These are phyloP conservation scores for Apantesis nais DNA, from an alignment of 2,888 invertebrate genomes.

Conservation along the genomic window DNA sequence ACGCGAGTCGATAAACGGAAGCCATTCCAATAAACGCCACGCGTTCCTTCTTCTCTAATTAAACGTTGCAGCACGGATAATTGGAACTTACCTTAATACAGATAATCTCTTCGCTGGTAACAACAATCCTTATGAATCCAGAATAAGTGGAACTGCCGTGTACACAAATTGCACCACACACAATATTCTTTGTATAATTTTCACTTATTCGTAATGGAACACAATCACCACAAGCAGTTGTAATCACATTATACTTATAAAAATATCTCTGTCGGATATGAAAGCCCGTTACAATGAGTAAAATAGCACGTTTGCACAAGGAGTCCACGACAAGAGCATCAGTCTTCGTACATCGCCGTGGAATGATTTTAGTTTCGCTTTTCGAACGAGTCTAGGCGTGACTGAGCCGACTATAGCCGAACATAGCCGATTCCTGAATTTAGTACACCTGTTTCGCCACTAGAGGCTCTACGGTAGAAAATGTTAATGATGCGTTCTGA, in stretches of 20 bases:
- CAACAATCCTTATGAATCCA: constrained; percentile 81
- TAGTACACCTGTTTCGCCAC: constrained; percentile 46
- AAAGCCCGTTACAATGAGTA: constrained; percentile 75
- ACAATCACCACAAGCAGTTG: constrained; percentile 77
- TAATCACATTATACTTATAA: constrained; percentile 78
- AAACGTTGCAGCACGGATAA: constrained; percentile 37
- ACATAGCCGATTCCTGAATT: constrained; percentile 58
- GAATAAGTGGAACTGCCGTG: constrained; percentile 63
- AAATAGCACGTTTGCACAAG: constrained; percentile 78
- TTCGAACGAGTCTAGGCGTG: constrained; percentile 85
- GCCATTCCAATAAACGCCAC: constrained; percentile 80
- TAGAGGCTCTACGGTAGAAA: constrained; percentile 60
- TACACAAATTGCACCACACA: constrained; percentile 82
- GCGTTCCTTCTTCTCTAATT: constrained; percentile 54
- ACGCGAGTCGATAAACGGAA: constrained; percentile 84
- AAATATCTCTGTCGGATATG: constrained; percentile 69
- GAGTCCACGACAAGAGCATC: constrained; percentile 82
- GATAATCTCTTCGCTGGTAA: constrained; percentile 65
- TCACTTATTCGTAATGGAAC: constrained; percentile 74
- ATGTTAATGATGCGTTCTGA: constrained; percentile 45
- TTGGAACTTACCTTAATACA: constrained; percentile 70
- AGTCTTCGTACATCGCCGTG: constrained; percentile 83
- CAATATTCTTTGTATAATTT: constrained; percentile 65
- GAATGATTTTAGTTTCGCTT: constrained; percentile 83
- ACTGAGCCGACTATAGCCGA: constrained; percentile 80